A percentile compares a stretch with the other conserved stretches of the same genome.
Conservation (phyloP, 2,113 vertebrate genomes). For the Notothenia rossii region DNA sequence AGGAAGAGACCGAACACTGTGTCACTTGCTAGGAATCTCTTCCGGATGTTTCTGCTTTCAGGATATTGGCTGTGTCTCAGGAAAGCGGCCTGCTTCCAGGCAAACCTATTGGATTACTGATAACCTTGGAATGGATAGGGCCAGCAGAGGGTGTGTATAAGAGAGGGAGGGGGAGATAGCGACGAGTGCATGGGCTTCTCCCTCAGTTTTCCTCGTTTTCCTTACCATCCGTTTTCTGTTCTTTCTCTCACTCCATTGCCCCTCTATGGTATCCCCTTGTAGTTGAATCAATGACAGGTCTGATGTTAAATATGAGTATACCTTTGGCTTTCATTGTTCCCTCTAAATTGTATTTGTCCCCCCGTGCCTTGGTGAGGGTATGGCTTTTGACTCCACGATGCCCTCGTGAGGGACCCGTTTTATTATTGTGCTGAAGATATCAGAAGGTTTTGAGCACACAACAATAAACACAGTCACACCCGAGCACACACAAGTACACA, state of each 20-base stretch:
- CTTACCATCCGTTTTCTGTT: not conserved
- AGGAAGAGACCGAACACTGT: conserved; percentile 49
- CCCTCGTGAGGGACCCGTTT: conserved; percentile 36
- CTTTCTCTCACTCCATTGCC: conserved; percentile 2
- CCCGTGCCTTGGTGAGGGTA: not conserved
- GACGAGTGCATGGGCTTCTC: conserved; percentile 18
- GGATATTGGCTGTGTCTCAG: conserved; percentile 65
- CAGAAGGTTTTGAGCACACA: conserved; percentile 39
- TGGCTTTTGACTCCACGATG: conserved; percentile 21
- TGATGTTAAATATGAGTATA: conserved; percentile 12
- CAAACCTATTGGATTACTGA: conserved; percentile 79
- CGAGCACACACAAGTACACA: conserved; percentile 50
- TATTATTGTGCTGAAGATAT: conserved; percentile 48
- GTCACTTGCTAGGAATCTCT: conserved; percentile 66
- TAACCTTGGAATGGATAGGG: conserved; percentile 77
- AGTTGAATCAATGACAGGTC: conserved; percentile 15
- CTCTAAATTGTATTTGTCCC: conserved; percentile 34
- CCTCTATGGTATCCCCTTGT: not conserved
- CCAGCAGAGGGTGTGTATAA: conserved; percentile 40
- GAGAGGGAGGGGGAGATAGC: not conserved
- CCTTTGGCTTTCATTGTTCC: conserved; percentile 4
- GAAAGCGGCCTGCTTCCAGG: conserved; percentile 64
- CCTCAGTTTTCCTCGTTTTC: not conserved
- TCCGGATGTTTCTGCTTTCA: conserved; percentile 72
- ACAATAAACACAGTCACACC: conserved; percentile 63